phyloP scores from a whole-genome alignment of 2,888 invertebrate species.

The Agrochola lychnidis region DNA sequence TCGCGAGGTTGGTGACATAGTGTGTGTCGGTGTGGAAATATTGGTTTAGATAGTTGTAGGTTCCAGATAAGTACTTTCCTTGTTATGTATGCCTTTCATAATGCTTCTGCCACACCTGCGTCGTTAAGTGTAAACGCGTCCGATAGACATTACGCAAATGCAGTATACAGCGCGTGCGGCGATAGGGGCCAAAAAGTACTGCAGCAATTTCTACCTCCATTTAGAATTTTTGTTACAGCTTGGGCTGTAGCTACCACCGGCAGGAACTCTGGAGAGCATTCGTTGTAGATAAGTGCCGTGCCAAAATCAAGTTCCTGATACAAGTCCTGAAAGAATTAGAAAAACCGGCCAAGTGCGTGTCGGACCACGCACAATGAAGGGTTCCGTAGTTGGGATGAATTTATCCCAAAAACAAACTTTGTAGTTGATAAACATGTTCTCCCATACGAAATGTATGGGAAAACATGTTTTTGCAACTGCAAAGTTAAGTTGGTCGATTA shows the following conservation, averaged over 20 bases:
- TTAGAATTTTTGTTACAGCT: not conserved
- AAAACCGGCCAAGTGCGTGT: too few species aligned
- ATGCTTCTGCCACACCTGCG: not conserved
- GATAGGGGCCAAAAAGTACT: not conserved
- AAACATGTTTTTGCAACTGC: too few species aligned
- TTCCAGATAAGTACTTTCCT: not conserved
- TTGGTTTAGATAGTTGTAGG: not conserved
- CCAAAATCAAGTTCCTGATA: not conserved
- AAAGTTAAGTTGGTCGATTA: too few species aligned
- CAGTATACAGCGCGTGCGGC: not conserved
- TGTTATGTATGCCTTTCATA: not conserved
- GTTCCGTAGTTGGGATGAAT: too few species aligned
- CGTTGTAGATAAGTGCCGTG: not conserved
- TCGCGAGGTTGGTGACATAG: constrained; percentile 1
- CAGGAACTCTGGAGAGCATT: not conserved
- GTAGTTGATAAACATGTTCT: too few species aligned
- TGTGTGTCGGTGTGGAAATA: constrained; percentile 7
- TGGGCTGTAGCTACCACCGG: not conserved
- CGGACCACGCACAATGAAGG: too few species aligned
- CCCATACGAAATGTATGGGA: too few species aligned
- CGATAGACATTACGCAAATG: not conserved
- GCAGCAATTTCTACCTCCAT: not conserved
- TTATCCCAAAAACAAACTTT: too few species aligned
- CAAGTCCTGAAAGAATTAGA: too few species aligned
- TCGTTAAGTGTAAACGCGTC: not conserved